Base-by-base conservation (phyloP, 2,797 vertebrate species). In the Syngnathus acus region DNA sequence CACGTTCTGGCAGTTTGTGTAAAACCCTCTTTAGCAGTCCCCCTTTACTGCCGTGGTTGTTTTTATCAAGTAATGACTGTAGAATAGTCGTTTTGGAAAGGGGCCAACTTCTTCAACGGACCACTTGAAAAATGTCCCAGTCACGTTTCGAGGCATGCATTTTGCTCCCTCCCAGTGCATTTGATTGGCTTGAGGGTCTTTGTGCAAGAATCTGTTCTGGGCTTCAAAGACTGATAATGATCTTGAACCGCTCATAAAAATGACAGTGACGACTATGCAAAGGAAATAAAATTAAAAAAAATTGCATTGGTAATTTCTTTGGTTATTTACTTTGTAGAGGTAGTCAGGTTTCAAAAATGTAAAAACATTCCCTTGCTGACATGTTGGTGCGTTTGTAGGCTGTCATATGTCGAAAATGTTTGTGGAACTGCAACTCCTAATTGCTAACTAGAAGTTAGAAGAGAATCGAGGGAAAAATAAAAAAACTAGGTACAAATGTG, bases 61-160 rank as follows among this genome's bases (percentile, higher is more conserved):
- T 32, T 32, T 32, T 32, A 32, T 9, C 4, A 26, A 45, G 13
- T 45, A 4, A 9, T 4, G 42, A 6, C 40, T 16, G n/a, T 6
- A 9, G 17, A 7, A 21, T 13, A 13, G 8, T 13, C 13, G 7
- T 47, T 45, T 17, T 8, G 10, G 13, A 26, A 39, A 47, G 43
- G 21, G 38, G 14, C 6, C 3, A 43, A 62, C 21, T 62, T 62
- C 14, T 14, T 14, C 60, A 21, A 6, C 39, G 58, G 39, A n/a
- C 19, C 5, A 45, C 40, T 14, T 5, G 40, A 42, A 42, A 23
- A n/a, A 21, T 26, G 74, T 69, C 68, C 76, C 53, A 53, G 78
- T 87, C 86, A 86, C 82, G 85, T 86, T 86, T 69, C 16, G 62
- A n/a, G 69, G 39, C 77, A 76, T 81, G 79, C 7, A 13, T 53